phyloP scores from a whole-genome alignment of 2,888 invertebrate genomes.

The Noctua janthe region DNA sequence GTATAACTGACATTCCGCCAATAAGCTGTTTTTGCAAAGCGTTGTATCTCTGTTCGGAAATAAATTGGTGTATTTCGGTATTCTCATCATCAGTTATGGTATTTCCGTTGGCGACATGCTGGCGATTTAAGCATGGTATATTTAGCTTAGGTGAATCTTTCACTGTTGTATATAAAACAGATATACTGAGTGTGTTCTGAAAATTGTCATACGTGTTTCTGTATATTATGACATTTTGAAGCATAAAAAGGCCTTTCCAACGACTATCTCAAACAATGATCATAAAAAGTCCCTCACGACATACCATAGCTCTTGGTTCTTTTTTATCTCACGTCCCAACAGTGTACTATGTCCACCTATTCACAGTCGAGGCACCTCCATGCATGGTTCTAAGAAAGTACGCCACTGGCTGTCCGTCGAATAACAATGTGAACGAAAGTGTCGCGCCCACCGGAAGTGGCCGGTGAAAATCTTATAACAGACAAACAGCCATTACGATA shows the following conservation, averaged over 20 bases:
- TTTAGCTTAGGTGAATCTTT: constrained; percentile 35
- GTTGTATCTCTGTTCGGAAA: constrained; percentile 10
- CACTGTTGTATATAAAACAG: constrained; percentile 3
- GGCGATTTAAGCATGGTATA: constrained; percentile 30
- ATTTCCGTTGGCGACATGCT: constrained; percentile 49
- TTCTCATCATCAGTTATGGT: constrained; percentile 28
- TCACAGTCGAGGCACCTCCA: constrained; percentile 48
- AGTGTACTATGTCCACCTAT: constrained; percentile 28
- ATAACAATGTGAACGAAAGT: constrained; percentile 83
- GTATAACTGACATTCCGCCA: background rate
- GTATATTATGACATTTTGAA: background rate
- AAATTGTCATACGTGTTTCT: background rate
- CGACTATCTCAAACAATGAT: background rate
- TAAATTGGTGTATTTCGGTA: constrained; percentile 44
- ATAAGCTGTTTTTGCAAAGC: background rate
- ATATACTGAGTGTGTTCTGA: background rate
- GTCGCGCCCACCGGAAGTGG: constrained; percentile 75
- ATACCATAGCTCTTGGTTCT: constrained; percentile 10
- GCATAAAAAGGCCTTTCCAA: background rate
- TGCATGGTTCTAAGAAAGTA: constrained; percentile 68
- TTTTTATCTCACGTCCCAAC: constrained; percentile 42
- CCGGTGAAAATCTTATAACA: constrained; percentile 56
- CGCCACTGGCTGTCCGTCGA: constrained; percentile 65
- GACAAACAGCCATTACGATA: constrained; percentile 61
- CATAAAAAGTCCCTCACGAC: background rate